Evolutionary conservation across 2,113 vertebrate genomes (phyloP).

Genomic region (Actinemys pallida): DNA sequence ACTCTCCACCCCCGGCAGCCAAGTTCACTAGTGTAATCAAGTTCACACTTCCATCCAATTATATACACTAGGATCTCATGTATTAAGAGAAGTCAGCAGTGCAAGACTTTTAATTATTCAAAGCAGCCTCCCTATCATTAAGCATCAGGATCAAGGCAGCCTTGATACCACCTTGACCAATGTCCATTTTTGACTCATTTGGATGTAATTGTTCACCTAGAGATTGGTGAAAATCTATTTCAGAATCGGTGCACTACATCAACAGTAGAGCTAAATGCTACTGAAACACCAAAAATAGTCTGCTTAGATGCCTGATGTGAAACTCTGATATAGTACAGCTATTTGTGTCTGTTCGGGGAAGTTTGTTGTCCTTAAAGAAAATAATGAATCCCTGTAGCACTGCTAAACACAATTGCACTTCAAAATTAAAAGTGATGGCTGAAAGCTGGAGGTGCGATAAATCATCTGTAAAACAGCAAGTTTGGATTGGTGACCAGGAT

Average conservation of each 20-base stretch:
- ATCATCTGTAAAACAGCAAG: background rate
- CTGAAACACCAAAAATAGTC: background rate
- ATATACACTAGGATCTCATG: slow-evolving; percentile 56
- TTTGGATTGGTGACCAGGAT: background rate
- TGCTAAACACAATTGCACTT: slow-evolving; percentile 19
- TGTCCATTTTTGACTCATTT: background rate
- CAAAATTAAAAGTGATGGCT: background rate
- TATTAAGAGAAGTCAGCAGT: slow-evolving; percentile 65
- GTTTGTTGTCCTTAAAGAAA: slow-evolving; percentile 22
- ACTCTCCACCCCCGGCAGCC: slow-evolving; percentile 70
- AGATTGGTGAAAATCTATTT: slow-evolving; percentile 13
- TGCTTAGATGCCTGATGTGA: background rate
- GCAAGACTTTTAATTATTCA: slow-evolving; percentile 60
- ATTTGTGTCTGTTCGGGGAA: slow-evolving; percentile 17
- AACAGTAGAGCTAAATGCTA: background rate
- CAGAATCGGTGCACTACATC: background rate
- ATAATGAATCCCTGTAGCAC: background rate
- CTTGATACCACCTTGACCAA: slow-evolving; percentile 25
- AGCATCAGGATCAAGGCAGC: background rate
- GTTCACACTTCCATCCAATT: slow-evolving; percentile 75
- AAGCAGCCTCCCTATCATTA: slow-evolving; percentile 34
- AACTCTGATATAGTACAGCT: background rate
- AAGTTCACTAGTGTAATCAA: slow-evolving; percentile 78
- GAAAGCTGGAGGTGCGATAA: background rate
- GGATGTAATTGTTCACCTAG: slow-evolving; percentile 10